Evolutionary conservation across 1,140 invertebrate genomes (phyloP), one percentile per base, ranked within the genome.

Genomic region (Macrocentrus cingulum): DNA sequence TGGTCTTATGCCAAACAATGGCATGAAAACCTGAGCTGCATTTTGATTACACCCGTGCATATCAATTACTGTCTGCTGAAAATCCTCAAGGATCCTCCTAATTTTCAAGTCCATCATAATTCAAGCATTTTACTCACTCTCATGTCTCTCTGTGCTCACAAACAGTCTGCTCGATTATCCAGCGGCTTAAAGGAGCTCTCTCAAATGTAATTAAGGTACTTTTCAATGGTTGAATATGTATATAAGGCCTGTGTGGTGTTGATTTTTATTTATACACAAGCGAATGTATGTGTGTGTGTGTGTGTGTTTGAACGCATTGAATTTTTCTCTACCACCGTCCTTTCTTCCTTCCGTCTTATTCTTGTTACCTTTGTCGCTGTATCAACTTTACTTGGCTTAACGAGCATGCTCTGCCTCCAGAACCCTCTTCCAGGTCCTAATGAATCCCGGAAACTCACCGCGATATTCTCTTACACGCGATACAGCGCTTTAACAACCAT

Each of bases 381-480:
- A 16, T 25, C 45, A n/a, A 48, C 11, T n/a, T n/a, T n/a, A n/a
- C n/a, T n/a, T 23, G 22, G 45, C 22, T 11, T 48, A 48, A 48
- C 22, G 45, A 48, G 45, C 19, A 25, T 23, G 7, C 3, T 39
- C 36, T 39, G 3, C 9, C 13, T 23, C 18, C 13, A n/a, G 45
- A 48, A 20, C 45, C 13, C 29, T n/a, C 29, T 23, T 48, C 16
- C 19, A 22, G 20, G 45, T 15, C 45, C 45, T 48, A 48, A 48
- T 48, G 45, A 48, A 48, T 48, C 45, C 45, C 45, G 45, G 45
- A 48, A 48, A 48, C 22, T 20, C n/a, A 23, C 11, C 6, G 11
- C 11, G 45, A 39, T 48, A 48, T 48, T 25, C 19, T 48, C 20
- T 48, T 48, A 48, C 45, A 48, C 45, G 45, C 45, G 45, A 48